These are phyloP conservation scores for Pseudorhombus dupliciocellatus DNA, from an alignment of 2,113 vertebrate genomes.

Conservation along the genomic window DNA sequence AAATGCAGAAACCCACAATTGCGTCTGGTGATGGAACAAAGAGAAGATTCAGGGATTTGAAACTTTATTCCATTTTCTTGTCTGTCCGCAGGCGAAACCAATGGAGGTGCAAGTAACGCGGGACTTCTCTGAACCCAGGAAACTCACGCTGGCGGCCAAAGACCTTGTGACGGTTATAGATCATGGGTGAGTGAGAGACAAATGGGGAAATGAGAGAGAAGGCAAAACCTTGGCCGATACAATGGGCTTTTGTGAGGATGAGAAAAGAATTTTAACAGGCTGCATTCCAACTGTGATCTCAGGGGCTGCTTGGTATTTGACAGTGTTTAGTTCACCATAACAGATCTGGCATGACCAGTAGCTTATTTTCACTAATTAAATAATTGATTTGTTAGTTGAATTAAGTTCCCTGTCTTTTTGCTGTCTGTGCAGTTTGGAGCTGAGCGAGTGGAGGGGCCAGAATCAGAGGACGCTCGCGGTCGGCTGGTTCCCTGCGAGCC, in stretches of 20 bases:
- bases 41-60: not conserved
- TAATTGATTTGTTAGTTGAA: not conserved
- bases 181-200: constrained; percentile 76
- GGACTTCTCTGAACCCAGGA: constrained; percentile 82
- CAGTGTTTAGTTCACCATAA: constrained; percentile 17
- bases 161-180: constrained; percentile 87
- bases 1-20: not conserved
- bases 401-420: not conserved
- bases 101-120: constrained; percentile 79
- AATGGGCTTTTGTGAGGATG: constrained; percentile 52
- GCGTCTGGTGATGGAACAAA: not conserved
- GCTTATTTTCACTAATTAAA: too few relatives aligned
- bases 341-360: not conserved
- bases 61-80: not conserved
- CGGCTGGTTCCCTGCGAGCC: constrained; percentile 83
- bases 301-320: not conserved
- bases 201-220: not conserved
- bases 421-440: constrained; percentile 75
- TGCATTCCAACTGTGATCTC: constrained; percentile 38
- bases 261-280: not conserved
- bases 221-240: not conserved
- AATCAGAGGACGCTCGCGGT: constrained; percentile 83
- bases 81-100: constrained; percentile 80
- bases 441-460: constrained; percentile 88
- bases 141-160: constrained; percentile 79